Base-by-base conservation (phyloP, 2,113 vertebrate species). In the Chauna torquata region DNA sequence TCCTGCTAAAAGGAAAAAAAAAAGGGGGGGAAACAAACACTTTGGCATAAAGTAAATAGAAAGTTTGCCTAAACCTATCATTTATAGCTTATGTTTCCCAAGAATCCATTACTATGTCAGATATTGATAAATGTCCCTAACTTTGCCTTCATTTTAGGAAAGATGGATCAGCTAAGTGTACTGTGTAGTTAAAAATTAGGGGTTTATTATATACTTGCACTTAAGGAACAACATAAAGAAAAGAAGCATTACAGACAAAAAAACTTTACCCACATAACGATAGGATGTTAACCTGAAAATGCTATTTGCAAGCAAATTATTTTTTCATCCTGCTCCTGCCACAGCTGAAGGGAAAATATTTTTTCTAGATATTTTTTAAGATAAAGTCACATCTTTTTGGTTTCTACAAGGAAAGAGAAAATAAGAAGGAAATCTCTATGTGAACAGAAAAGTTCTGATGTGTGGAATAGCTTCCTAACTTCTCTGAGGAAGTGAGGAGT, bases 371-470 rank as follows among this genome's bases (percentile, higher is more conserved):
- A 25, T 36, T 85, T 82, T 76, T 34, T 57, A n/a, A 4, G 12
- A 8, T 45, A 28, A 78, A 7, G 32, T 68, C 2, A 2, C 23
- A 44, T 2, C 2, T 66, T 84, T 36, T 58, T 65, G 18, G 8
- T 30, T 89, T 85, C 50, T 71, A 4, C 6, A 7, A 28, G 11
- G 24, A 45, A 76, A 70, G 15, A 84, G 11, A 65, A 52, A 62
- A 55, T 11, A 61, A 4, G 13, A 74, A 68, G 12, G 9, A 49
- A 30, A 71, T 13, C 20, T 44, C 3, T 23, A 13, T 6, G 12
- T 0, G 0, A 81, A 11, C 0, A 77, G 44, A 76, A 54, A 66
- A 27, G 5, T 82, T 24, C 7, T 47, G 18, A 59, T 3, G 0
- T 68, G 32, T 3, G 5, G 44, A 49, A 17, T 38, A 34, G 61